These are phyloP conservation scores for Alviniconcha marisindica DNA, from an alignment of 1,140 invertebrate genomes.

Conservation along the genomic window DNA sequence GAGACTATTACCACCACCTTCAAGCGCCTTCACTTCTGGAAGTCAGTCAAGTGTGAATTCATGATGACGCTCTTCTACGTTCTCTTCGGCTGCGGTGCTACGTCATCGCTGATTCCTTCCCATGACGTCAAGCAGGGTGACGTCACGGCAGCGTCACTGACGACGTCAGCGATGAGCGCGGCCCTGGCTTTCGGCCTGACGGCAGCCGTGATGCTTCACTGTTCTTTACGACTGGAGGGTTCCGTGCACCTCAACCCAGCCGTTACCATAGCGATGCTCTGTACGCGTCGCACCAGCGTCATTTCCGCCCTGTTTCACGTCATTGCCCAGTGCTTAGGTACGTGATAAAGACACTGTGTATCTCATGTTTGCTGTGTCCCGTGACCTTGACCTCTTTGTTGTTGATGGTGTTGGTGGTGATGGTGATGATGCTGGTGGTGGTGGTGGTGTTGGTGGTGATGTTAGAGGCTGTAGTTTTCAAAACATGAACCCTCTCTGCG, in stretches of 20 bases:
- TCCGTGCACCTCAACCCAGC: conserved; percentile 70
- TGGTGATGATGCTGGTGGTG: background rate
- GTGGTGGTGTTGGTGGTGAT: background rate
- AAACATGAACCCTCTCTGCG: too few species aligned
- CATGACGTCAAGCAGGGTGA: background rate
- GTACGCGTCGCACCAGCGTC: conserved; percentile 86
- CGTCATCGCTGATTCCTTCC: conserved; percentile 23
- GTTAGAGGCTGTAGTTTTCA: too few species aligned
- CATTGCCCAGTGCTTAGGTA: conserved; percentile 62
- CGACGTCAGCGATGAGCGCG: conserved; percentile 37
- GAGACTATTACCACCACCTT: conserved; percentile 9
- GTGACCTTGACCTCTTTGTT: background rate
- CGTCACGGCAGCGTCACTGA: background rate
- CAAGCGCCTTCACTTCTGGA: conserved; percentile 54
- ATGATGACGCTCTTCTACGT: conserved; percentile 60
- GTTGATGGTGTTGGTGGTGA: background rate
- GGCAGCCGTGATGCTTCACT: conserved; percentile 81
- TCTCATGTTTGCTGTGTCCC: background rate
- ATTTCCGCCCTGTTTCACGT: conserved; percentile 81
- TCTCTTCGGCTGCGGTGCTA: conserved; percentile 61
- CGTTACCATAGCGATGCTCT: conserved; percentile 67
- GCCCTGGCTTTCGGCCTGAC: conserved; percentile 84
- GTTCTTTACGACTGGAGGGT: conserved; percentile 57
- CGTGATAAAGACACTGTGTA: too few species aligned
- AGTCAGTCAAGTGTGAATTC: conserved; percentile 61